These are phyloP conservation scores for Amiota mariae DNA, from an alignment of 2,888 invertebrate species.

Conservation along the genomic window DNA sequence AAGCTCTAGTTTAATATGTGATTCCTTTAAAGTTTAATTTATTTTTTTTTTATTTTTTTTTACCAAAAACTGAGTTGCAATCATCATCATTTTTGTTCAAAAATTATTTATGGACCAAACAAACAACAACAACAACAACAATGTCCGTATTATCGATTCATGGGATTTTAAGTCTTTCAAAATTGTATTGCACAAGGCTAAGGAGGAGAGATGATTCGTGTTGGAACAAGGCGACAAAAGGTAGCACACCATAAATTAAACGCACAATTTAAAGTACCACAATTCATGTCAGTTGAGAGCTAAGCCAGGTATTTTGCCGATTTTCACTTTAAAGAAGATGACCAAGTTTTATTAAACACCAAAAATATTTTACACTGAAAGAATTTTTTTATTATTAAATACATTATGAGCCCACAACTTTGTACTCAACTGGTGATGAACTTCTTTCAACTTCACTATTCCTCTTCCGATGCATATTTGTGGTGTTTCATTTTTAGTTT, in stretches of 20 bases:
- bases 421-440: too few relatives aligned
- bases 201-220: background rate
- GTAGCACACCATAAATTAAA: constrained; percentile 37
- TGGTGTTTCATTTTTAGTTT: too few relatives aligned
- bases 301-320: background rate
- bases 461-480: too few relatives aligned
- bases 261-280: constrained; percentile 35
- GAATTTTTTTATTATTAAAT: too few relatives aligned
- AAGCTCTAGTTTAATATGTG: background rate
- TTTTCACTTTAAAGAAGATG: constrained; percentile 7
- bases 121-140: background rate
- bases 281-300: constrained; percentile 22
- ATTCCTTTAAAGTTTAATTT: background rate
- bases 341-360: background rate
- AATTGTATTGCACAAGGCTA: background rate
- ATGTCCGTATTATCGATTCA: constrained; percentile 3
- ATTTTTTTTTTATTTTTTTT: too few relatives aligned
- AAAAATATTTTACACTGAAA: too few relatives aligned
- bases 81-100: constrained; percentile 12
- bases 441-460: too few relatives aligned
- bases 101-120: background rate
- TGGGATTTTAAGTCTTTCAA: background rate
- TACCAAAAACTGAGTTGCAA: background rate
- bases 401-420: too few relatives aligned
- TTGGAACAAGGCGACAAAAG: constrained; percentile 29